These are phyloP conservation scores for Pristionchus arcanus DNA, from an alignment of 2,888 invertebrate species.

Conservation along the genomic window DNA sequence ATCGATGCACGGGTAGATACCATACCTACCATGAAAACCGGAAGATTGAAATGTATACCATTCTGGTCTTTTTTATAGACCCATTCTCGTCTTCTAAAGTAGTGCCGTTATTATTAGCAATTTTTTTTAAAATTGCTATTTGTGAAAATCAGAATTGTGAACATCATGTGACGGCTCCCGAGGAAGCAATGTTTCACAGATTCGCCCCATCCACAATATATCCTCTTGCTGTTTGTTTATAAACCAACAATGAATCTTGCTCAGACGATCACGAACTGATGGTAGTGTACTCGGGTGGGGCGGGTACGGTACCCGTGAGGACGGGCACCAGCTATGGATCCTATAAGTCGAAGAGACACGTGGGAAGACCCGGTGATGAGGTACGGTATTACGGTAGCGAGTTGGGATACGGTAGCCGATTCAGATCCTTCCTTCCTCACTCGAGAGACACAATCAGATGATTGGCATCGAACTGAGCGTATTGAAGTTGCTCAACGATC, in stretches of 20 bases:
- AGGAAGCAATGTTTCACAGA: not conserved
- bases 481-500: conserved; percentile 12
- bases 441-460: conserved; percentile 36
- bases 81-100: no score
- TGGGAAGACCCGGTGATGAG: conserved; percentile 1
- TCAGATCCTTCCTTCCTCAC: not conserved
- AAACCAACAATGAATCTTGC: not conserved
- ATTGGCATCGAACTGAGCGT: conserved; percentile 35
- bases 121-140: no score
- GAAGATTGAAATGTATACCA: no score
- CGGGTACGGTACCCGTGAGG: conserved; percentile 41
- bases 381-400: conserved; percentile 25
- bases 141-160: no score
- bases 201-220: not conserved
- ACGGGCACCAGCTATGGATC: conserved; percentile 30
- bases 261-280: conserved; percentile 46
- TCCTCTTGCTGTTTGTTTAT: not conserved
- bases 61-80: no score
- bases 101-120: no score
- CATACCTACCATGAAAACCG: no score
- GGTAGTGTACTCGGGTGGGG: conserved; percentile 49
- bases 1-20: no score
- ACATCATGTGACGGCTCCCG: no score
- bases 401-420: not conserved
- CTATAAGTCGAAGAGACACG: not conserved